Conservation (phyloP, 2,113 vertebrate genomes). For the Aspiorhynchus laticeps region DNA sequence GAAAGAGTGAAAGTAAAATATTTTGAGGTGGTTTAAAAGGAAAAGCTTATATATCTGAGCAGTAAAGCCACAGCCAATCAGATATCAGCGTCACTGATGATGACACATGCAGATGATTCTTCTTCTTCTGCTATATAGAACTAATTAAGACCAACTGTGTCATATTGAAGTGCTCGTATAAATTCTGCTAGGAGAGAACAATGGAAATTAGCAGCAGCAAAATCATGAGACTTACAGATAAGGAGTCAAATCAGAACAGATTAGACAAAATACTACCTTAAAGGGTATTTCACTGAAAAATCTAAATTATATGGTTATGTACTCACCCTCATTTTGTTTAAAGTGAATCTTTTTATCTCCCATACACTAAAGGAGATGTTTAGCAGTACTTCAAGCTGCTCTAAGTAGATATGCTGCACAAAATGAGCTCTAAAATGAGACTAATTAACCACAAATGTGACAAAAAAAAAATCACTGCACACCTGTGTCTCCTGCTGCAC, state of each 20-base stretch:
- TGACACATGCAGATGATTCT: conserved; percentile 14
- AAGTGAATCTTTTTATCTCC: not conserved
- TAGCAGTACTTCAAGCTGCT: not conserved
- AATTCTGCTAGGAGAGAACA: not conserved
- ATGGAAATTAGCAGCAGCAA: not conserved
- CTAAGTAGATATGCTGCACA: not conserved
- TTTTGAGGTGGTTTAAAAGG: not conserved
- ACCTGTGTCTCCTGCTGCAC: too few relatives aligned
- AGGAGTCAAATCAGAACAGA: not conserved
- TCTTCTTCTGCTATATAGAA: not conserved
- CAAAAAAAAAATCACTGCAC: too few relatives aligned
- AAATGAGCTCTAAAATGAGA: not conserved
- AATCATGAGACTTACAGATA: not conserved
- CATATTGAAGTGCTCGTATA: not conserved
- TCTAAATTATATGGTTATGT: not conserved
- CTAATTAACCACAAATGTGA: too few relatives aligned
- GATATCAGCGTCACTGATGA: not conserved
- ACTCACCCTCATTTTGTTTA: not conserved
- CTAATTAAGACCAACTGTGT: not conserved
- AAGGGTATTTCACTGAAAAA: not conserved
- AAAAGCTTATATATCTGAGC: not conserved
- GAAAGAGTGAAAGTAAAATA: not conserved
- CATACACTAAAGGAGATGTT: not conserved
- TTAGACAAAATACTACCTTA: not conserved
- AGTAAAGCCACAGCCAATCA: not conserved